Evolutionary conservation across 1,140 invertebrate genomes (phyloP).

Genomic region (Drosophila neocordata): DNA sequence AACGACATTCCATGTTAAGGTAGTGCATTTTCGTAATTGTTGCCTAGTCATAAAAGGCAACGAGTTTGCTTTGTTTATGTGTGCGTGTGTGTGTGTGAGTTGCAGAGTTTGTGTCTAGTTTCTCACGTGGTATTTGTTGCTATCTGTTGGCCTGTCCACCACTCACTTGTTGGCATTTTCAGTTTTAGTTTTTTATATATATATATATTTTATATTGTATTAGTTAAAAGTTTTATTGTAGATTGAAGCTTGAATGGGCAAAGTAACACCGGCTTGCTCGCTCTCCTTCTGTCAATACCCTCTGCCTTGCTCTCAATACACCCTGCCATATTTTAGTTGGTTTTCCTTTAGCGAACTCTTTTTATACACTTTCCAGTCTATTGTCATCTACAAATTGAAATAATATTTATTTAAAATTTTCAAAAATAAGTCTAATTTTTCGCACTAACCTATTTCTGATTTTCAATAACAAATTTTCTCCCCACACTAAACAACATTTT

Average conservation of each 20-base stretch:
- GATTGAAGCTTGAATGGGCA: constrained; percentile 46
- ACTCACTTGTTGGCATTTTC: constrained; percentile 53
- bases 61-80: constrained; percentile 30
- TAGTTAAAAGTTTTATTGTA: constrained; percentile 27
- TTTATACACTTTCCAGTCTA: neutral
- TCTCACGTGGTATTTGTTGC: constrained; percentile 58
- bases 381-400: neutral
- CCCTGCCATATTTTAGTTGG: neutral
- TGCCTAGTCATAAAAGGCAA: constrained; percentile 56
- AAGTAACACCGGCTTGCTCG: constrained; percentile 31
- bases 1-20: neutral
- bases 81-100: constrained; percentile 17
- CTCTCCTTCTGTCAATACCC: neutral
- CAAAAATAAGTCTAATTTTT: neutral
- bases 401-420: too few relatives aligned
- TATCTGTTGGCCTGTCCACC: constrained; percentile 30
- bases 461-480: too few relatives aligned
- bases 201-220: constrained; percentile 11
- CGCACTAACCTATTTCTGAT: too few relatives aligned
- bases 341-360: neutral
- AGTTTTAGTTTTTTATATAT: constrained; percentile 24
- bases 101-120: constrained; percentile 56
- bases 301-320: neutral
- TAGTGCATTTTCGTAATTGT: constrained; percentile 42
- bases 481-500: too few relatives aligned